Percentiles rank a stretch among this genome's conserved stretches.
phyloP scores from a whole-genome alignment of 2,888 invertebrate species.

The Calameuta idolon region DNA sequence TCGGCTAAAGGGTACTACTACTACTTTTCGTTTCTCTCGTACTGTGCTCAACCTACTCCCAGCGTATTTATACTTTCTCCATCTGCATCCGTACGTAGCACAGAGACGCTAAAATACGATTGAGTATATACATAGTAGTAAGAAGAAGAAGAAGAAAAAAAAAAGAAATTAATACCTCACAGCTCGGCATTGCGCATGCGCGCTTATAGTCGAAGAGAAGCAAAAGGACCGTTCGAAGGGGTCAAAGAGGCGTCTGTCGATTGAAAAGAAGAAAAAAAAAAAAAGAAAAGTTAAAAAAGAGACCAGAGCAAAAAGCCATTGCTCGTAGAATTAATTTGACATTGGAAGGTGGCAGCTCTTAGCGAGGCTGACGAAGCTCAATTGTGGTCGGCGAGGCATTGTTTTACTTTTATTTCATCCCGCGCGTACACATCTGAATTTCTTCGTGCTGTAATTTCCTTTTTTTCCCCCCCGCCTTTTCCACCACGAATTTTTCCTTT shows the following conservation, averaged over 20 bases:
- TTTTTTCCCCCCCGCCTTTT: neutral
- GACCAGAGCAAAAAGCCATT: neutral
- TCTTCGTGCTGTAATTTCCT: neutral
- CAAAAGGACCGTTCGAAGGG: neutral
- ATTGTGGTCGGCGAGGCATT: neutral
- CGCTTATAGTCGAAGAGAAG: neutral
- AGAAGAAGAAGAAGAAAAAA: neutral
- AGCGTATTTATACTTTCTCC: neutral
- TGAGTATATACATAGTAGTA: neutral
- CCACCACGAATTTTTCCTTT: neutral
- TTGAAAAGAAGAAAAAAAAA: neutral
- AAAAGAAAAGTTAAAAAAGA: neutral
- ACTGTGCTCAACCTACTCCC: neutral
- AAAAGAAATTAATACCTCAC: neutral
- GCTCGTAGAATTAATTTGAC: slow-evolving; percentile 5
- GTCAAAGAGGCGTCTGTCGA: neutral
- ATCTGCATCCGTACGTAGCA: neutral
- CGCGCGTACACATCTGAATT: neutral
- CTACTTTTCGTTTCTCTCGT: neutral
- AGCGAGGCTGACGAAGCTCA: slow-evolving; percentile 13
- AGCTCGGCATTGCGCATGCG: neutral
- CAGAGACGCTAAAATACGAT: neutral
- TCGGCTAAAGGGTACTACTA: neutral
- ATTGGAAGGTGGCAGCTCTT: slow-evolving; percentile 7
- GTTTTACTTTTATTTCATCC: slow-evolving; percentile 17